phyloP scores from a whole-genome alignment of 2,797 vertebrate genomes.

The Artibeus jamaicensis region DNA sequence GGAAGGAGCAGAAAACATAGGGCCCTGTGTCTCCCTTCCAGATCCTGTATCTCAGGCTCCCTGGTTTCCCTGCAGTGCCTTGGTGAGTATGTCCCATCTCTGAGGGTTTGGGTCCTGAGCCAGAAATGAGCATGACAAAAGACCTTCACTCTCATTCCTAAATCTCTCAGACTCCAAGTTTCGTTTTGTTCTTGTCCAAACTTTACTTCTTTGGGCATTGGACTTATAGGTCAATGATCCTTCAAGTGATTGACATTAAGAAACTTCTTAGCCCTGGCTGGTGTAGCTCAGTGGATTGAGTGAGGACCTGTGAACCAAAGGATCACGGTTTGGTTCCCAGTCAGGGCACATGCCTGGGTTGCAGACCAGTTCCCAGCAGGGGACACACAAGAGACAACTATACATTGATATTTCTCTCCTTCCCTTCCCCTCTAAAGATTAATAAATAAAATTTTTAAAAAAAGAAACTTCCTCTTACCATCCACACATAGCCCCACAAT shows the following conservation, averaged over 20 bases:
- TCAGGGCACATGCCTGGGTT: no score
- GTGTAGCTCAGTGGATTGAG: no score
- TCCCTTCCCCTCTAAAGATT: no score
- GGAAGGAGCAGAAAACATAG: background rate
- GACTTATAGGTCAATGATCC: background rate
- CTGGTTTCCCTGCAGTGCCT: conserved; percentile 89
- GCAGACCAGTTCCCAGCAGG: no score
- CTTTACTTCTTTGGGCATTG: background rate
- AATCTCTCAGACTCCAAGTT: background rate
- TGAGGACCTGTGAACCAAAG: no score
- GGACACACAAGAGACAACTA: no score
- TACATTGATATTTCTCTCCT: no score
- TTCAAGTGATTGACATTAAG: background rate
- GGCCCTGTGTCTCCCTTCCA: conserved; percentile 34
- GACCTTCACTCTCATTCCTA: background rate
- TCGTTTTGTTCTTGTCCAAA: background rate
- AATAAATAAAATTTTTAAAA: no score
- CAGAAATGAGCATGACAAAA: background rate
- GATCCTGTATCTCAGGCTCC: conserved; percentile 82
- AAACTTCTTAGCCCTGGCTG: no score
- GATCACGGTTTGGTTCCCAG: no score
- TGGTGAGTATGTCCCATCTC: conserved; percentile 81
- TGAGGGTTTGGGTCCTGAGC: background rate
- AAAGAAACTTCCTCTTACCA: background rate
- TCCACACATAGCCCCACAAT: background rate